A percentile compares a stretch with the other conserved stretches of the same genome.
Evolutionary conservation across 2,113 vertebrate species (phyloP).

Genomic region (Phalacrocorax carbo): DNA sequence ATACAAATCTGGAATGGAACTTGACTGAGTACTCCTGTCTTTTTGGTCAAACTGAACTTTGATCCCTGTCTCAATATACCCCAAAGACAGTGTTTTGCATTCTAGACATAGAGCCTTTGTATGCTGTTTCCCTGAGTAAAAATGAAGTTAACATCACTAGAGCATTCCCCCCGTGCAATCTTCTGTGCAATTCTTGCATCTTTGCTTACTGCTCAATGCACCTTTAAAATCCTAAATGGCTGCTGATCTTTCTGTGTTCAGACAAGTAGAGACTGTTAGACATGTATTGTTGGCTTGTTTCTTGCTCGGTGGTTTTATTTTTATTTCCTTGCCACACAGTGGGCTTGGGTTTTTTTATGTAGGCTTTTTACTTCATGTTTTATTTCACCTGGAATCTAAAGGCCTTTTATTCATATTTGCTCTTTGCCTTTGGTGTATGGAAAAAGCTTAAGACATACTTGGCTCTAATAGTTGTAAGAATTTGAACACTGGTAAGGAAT

Average conservation of each 20-base stretch:
- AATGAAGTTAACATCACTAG: not conserved
- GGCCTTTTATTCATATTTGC: not conserved
- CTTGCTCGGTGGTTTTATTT: not conserved
- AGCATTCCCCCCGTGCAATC: not conserved
- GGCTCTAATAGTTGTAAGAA: not conserved
- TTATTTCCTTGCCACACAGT: not conserved
- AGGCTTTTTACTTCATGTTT: not conserved
- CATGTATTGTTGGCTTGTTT: not conserved
- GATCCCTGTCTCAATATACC: not conserved
- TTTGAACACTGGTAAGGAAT: not conserved
- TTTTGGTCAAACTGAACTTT: not conserved
- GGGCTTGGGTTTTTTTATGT: not conserved
- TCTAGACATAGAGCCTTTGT: not conserved
- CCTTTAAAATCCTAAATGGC: not conserved
- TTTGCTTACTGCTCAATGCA: not conserved
- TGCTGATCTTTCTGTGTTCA: not conserved
- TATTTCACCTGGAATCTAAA: not conserved
- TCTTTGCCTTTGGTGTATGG: not conserved
- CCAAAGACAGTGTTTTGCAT: not conserved
- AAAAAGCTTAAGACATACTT: conserved; percentile 19
- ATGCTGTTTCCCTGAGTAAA: not conserved
- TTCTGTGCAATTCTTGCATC: not conserved
- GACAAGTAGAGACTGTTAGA: not conserved
- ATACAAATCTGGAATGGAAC: not conserved
- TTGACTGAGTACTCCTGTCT: not conserved